Evolutionary conservation across 2,888 invertebrate genomes (phyloP).

Genomic region (Apantesis nais): DNA sequence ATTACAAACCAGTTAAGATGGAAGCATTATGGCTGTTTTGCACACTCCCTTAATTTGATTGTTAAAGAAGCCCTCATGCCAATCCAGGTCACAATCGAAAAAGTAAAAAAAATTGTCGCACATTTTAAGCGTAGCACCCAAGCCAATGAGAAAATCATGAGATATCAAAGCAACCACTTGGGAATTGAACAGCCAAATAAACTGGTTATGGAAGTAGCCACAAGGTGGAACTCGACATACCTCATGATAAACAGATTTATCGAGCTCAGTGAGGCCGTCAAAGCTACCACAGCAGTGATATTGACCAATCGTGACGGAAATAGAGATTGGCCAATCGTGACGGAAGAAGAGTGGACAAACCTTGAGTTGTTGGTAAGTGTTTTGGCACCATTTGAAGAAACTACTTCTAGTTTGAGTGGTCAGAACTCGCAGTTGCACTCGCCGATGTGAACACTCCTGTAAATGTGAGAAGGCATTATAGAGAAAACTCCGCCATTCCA

Average conservation of each 20-base stretch:
- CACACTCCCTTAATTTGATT: conserved; percentile 38
- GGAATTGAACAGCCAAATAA: conserved; percentile 1
- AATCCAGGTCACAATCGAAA: conserved; percentile 27
- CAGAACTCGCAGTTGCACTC: no score
- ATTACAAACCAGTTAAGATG: conserved; percentile 25
- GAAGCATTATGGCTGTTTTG: conserved; percentile 34
- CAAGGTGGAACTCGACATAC: conserved; percentile 13
- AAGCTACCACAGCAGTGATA: conserved; percentile 21
- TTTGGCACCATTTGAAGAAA: conserved; percentile 24
- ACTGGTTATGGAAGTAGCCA: conserved; percentile 8
- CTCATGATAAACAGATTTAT: conserved; percentile 13
- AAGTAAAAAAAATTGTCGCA: conserved; percentile 13
- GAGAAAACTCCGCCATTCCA: not conserved
- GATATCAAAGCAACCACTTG: conserved; percentile 4
- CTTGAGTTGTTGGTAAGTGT: not conserved
- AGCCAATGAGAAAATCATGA: conserved; percentile 6
- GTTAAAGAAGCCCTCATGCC: conserved; percentile 27
- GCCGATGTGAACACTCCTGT: no score
- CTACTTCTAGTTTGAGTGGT: conserved; percentile 31
- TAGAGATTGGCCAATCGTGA: conserved; percentile 18
- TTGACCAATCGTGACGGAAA: conserved; percentile 14
- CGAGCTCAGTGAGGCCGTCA: conserved; percentile 5
- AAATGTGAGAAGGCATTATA: not conserved
- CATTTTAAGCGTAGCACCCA: conserved; percentile 10
- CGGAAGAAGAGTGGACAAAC: conserved; percentile 9